Base-by-base conservation (phyloP, 2,888 invertebrate genomes). In the Biston stratarius region DNA sequence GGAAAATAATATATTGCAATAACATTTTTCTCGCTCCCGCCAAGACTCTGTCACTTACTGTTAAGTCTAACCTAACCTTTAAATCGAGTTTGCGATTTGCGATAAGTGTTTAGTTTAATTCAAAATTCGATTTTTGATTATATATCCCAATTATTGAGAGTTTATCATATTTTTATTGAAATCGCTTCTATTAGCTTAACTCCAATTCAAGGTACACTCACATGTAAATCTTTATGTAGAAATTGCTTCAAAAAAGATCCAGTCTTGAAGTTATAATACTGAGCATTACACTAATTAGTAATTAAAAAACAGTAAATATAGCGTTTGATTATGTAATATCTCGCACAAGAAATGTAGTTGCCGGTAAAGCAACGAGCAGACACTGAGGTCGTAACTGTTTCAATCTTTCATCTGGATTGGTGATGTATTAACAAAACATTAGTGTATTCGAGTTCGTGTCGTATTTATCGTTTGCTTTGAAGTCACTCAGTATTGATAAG, bases 351-450 rank as follows among this genome's bases (percentile, higher is more conserved):
- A 76, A 76, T 75, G 74, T 72, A 67, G 72, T 73, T 74, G 64
- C 72, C 73, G 70, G 65, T 69, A 75, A 76, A 76, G 76, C 74
- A 74, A 65, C 75, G 69, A 74, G 64, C 67, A 70, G 67, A 72
- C 74, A 75, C 65, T 72, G 64, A 76, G 74, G 76, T 75, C 74
- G 75, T 72, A 61, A 61, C 65, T 70, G 70, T 71, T 75, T 73
- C 14, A 12, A 67, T 71, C 64, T 74, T 71, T 69, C 73, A 49
- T 62, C 67, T 67, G 58, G n/a, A 52, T 74, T 67, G 67, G 70
- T 65, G 71, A 73, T 74, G 76, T 78, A 74, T 69, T 68, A 63
- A 68, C 51, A 73, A 67, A 64, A 63, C 73, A 69, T 61, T 73
- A 73, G 65, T 75, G 72, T 76, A 68, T 75, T 36, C 40, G 47